Base-by-base conservation (phyloP, 30 jellyfish, hydroid and myxozoan species). In the Nemopilema nomurai region DNA sequence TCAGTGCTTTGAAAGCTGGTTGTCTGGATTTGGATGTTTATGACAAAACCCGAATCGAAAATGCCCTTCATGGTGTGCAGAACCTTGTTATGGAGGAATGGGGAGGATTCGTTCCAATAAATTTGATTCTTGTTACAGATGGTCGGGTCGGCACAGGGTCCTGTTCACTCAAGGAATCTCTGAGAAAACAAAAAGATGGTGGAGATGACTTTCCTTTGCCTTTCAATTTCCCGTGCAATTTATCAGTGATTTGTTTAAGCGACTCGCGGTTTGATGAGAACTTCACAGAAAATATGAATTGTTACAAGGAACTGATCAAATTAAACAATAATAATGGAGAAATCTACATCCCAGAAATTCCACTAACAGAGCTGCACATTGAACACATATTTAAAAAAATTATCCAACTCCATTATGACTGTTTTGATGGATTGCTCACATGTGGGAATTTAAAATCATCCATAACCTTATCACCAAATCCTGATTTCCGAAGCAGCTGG, bases 31-130 rank as follows among this genome's bases (percentile, higher is more conserved):
- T 93, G 1, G 96, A 89, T 52, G 90, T 92, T 8, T 93, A 88
- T 65, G 98, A 93, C 62, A 93, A 93, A 79, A 93, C 98, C 16
- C 77, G 88, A 26, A 74, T 93, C 31, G 97, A 84, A 76, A 88
- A 95, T 49, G 98, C 97, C n/a, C 62, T 93, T 49, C 90, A 70
- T 28, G 96, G 98, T 9, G 96, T 93, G 9, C 97, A 93, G 76
- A 85, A 67, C 49, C 65, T 93, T 41, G 98, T 93, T 16, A 79
- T 84, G 91, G 98, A 93, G 57, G 98, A 93, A 62, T 89, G 96
- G 96, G 98, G 98, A 7, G 82, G 90, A 20, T 62, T 70, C 19
- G 94, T 89, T 0, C 98, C 98, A 21, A 70, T 93, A 41, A 93
- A 93, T 74, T 8, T 93, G 51, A 83, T 93, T 73, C 67, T 93